phyloP scores from a whole-genome alignment of 1,140 invertebrate species.

The Aleiodes sp. region DNA sequence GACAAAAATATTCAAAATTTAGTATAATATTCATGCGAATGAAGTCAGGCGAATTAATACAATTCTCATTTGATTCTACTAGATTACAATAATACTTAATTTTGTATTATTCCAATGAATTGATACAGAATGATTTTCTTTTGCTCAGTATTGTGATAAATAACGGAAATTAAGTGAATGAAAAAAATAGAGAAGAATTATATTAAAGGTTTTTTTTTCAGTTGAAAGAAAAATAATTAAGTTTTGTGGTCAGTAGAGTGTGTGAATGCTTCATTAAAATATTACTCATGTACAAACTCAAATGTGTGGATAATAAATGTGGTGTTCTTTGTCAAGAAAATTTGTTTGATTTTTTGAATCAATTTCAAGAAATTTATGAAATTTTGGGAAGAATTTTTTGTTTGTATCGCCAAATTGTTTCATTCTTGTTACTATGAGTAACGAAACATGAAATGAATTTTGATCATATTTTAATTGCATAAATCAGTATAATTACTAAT shows the following conservation, averaged over 20 bases:
- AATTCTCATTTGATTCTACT: constrained; percentile 29
- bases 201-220: too few species aligned
- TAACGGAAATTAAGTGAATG: background rate
- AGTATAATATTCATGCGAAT: constrained; percentile 26
- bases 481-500: too few species aligned
- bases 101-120: background rate
- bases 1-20: constrained; percentile 19
- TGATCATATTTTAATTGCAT: too few species aligned
- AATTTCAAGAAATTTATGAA: too few species aligned
- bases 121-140: too few species aligned
- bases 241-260: too few species aligned
- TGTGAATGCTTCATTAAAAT: background rate
- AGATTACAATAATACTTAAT: constrained; percentile 15
- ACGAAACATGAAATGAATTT: too few species aligned
- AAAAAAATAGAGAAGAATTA: too few species aligned
- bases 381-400: too few species aligned
- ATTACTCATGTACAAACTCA: background rate
- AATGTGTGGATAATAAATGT: background rate
- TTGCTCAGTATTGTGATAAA: constrained; percentile 12
- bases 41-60: constrained; percentile 13
- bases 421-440: too few species aligned
- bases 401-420: too few species aligned
- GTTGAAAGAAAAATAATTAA: too few species aligned
- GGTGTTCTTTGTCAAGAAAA: background rate
- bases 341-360: background rate